Percentiles rank a stretch among this genome's conserved stretches.
Evolutionary conservation across 2,888 invertebrate genomes (phyloP).

Genomic region (Lacanobia wlatinum): DNA sequence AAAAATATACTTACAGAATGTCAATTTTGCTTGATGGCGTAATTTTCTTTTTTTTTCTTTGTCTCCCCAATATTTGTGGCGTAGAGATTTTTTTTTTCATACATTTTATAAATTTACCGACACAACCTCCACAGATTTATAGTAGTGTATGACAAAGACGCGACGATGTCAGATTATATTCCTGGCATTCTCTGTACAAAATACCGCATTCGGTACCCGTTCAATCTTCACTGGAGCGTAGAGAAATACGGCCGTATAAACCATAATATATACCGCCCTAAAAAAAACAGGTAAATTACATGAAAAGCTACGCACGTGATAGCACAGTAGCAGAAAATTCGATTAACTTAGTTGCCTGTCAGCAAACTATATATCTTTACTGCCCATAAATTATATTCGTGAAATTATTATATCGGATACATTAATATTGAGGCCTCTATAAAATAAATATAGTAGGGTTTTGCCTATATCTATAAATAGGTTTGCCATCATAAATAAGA

Average conservation of each 20-base stretch:
- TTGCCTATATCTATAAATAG: constrained; percentile 51
- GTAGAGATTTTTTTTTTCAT: constrained; percentile 52
- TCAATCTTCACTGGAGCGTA: constrained; percentile 81
- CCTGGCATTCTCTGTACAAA: constrained; percentile 72
- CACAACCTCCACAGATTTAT: constrained; percentile 61
- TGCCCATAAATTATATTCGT: constrained; percentile 78
- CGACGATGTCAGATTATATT: constrained; percentile 66
- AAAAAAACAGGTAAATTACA: constrained; percentile 84
- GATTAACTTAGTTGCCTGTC: constrained; percentile 82
- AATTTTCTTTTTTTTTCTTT: background rate
- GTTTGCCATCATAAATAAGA: constrained; percentile 44
- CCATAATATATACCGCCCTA: constrained; percentile 79
- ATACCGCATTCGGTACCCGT: constrained; percentile 78
- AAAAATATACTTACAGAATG: background rate
- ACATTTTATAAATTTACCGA: constrained; percentile 62
- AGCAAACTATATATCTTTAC: constrained; percentile 80
- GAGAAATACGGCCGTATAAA: constrained; percentile 83
- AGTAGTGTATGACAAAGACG: constrained; percentile 55
- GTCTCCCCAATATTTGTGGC: background rate
- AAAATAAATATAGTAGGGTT: constrained; percentile 61
- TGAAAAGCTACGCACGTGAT: constrained; percentile 81
- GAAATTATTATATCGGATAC: constrained; percentile 75
- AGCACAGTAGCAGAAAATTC: constrained; percentile 84
- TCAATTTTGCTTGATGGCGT: constrained; percentile 8
- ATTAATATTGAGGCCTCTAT: constrained; percentile 70